These are phyloP conservation scores for Galeruca laticollis DNA, from an alignment of 2,888 invertebrate species.

Conservation along the genomic window DNA sequence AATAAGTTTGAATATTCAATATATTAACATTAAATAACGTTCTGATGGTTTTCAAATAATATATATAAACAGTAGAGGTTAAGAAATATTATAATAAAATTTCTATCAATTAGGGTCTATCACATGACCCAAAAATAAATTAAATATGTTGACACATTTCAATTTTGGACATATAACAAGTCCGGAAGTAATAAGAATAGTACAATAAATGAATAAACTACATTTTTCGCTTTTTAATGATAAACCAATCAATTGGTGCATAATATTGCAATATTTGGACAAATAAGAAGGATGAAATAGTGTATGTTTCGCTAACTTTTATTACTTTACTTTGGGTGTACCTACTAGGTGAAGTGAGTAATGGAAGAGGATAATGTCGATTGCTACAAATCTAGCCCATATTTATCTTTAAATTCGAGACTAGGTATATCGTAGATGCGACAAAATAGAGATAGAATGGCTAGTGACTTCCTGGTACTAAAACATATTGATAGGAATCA, in stretches of 20 bases:
- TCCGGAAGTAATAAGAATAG: constrained; percentile 13
- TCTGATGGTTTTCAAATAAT: constrained; percentile 19
- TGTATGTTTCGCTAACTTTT: no score
- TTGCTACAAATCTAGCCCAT: background rate
- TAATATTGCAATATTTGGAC: no score
- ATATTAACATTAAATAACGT: constrained; percentile 36
- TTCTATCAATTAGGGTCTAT: background rate
- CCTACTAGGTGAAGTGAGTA: background rate
- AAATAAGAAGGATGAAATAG: no score
- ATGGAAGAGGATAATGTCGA: background rate
- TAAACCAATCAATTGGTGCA: no score
- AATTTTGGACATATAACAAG: constrained; percentile 14
- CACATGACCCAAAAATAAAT: constrained; percentile 14
- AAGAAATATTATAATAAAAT: constrained; percentile 17
- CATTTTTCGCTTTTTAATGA: no score
- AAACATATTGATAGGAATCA: no score
- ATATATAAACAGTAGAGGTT: constrained; percentile 17
- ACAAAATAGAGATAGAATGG: no score
- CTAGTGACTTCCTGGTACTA: no score
- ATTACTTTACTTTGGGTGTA: no score
- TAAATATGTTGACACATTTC: constrained; percentile 3
- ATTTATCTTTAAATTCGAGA: no score
- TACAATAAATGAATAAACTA: background rate
- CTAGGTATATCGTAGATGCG: no score
- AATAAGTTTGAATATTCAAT: constrained; percentile 49